phyloP scores from a whole-genome alignment of 2,888 invertebrate genomes.

The Odontocerum albicorne region DNA sequence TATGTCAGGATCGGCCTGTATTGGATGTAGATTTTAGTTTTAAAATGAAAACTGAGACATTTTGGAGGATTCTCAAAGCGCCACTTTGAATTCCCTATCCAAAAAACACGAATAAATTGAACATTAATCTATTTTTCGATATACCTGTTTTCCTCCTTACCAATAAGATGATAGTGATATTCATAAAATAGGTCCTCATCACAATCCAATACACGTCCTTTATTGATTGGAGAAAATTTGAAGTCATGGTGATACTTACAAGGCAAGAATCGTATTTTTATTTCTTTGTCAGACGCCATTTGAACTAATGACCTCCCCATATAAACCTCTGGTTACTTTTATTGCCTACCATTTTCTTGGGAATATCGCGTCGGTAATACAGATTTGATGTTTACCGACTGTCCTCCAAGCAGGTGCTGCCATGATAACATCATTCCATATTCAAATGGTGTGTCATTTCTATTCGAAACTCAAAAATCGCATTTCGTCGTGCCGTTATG shows the following conservation, averaged over 20 bases:
- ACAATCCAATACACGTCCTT: too few relatives aligned
- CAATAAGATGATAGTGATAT: too few relatives aligned
- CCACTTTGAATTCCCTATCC: too few relatives aligned
- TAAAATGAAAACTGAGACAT: too few relatives aligned
- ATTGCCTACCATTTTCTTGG: slow-evolving; percentile 25
- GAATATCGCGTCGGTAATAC: slow-evolving; percentile 33
- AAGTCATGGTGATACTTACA: slow-evolving; percentile 12
- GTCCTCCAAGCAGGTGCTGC: slow-evolving; percentile 30
- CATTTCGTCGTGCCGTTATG: slow-evolving; percentile 33
- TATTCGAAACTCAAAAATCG: slow-evolving; percentile 36
- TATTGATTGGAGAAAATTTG: slow-evolving; percentile 7
- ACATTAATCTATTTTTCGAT: too few relatives aligned
- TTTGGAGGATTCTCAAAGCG: too few relatives aligned
- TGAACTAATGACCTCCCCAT: slow-evolving; percentile 16
- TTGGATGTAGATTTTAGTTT: too few relatives aligned
- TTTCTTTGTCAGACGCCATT: slow-evolving; percentile 20
- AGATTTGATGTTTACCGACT: slow-evolving; percentile 36
- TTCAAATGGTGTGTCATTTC: slow-evolving; percentile 37
- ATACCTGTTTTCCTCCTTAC: too few relatives aligned
- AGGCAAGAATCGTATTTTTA: slow-evolving; percentile 6
- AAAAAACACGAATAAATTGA: too few relatives aligned
- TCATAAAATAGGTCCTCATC: too few relatives aligned
- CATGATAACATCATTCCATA: slow-evolving; percentile 35
- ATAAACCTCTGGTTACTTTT: slow-evolving; percentile 31
- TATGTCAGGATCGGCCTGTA: too few relatives aligned